phyloP scores from a whole-genome alignment of 1,140 invertebrate species.

The Pissodes strobi region DNA sequence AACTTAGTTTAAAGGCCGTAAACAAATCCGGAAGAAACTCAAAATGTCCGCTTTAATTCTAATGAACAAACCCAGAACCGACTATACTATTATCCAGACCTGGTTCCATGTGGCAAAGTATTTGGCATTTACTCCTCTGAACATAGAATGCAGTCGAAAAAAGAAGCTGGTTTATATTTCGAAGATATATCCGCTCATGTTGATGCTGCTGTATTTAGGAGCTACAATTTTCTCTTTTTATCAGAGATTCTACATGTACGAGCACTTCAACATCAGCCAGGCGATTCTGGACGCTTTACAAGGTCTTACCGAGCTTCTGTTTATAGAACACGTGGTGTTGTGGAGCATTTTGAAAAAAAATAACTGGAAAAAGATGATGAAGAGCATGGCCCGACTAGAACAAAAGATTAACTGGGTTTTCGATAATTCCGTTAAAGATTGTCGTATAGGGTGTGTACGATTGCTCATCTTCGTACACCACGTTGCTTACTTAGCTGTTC shows the following conservation, averaged over 20 bases:
- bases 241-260: neutral
- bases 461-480: constrained; percentile 11
- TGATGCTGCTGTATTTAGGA: constrained; percentile 5
- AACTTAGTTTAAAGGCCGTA: no score
- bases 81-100: neutral
- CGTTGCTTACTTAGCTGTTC: neutral
- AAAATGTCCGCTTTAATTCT: no score
- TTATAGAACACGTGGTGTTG: constrained; percentile 17
- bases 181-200: constrained; percentile 6
- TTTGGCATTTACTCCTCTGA: neutral
- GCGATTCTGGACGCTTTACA: constrained; percentile 18
- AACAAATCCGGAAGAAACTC: no score
- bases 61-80: neutral
- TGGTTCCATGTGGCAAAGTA: constrained; percentile 15
- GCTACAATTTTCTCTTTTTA: constrained; percentile 18
- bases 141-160: neutral
- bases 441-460: neutral
- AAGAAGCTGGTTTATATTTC: neutral
- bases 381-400: constrained; percentile 5
- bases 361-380: constrained; percentile 2
- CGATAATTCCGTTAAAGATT: neutral
- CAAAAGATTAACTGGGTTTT: neutral
- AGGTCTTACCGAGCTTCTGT: constrained; percentile 5
- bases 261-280: constrained; percentile 25
- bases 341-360: constrained; percentile 1